Conservation (phyloP, 1,140 invertebrate species). For the Hycleus phaleratus region DNA sequence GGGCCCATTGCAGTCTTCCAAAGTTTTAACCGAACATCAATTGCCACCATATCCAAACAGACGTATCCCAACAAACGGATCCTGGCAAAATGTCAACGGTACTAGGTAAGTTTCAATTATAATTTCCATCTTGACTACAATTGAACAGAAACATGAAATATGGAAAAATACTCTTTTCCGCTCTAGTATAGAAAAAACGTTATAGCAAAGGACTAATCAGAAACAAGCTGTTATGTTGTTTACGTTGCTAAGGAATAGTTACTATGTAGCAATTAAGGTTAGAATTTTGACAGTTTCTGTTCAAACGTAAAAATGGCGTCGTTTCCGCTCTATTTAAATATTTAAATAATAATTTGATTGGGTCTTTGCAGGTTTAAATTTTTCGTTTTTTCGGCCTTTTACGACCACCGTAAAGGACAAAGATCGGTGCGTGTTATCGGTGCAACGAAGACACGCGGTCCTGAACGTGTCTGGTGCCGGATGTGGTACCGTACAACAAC, state of each 20-base stretch:
- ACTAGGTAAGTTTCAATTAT: constrained; percentile 39
- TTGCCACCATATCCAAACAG: constrained; percentile 44
- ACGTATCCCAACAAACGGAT: constrained; percentile 43
- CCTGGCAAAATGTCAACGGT: constrained; percentile 51
- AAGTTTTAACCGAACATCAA: constrained; percentile 38
- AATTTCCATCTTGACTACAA: not conserved
- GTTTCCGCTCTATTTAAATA: too few relatives aligned
- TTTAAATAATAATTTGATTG: too few relatives aligned
- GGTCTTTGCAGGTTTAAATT: constrained; percentile 65
- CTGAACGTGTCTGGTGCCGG: constrained; percentile 79
- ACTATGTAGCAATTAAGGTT: too few relatives aligned
- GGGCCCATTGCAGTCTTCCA: constrained; percentile 15
- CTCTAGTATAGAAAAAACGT: too few relatives aligned
- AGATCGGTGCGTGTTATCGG: constrained; percentile 71
- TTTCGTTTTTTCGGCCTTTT: constrained; percentile 86
- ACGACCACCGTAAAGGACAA: constrained; percentile 63
- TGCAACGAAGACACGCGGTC: constrained; percentile 74
- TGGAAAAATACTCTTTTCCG: too few relatives aligned
- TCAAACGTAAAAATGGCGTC: too few relatives aligned
- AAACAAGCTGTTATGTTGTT: too few relatives aligned
- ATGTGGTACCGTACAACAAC: constrained; percentile 56
- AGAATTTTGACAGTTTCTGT: not conserved
- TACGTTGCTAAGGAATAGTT: too few relatives aligned
- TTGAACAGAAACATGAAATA: too few relatives aligned
- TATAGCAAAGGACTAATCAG: too few relatives aligned